Evolutionary conservation across 2,113 vertebrate species (phyloP).

Genomic region (Lepidothrix coronata): DNA sequence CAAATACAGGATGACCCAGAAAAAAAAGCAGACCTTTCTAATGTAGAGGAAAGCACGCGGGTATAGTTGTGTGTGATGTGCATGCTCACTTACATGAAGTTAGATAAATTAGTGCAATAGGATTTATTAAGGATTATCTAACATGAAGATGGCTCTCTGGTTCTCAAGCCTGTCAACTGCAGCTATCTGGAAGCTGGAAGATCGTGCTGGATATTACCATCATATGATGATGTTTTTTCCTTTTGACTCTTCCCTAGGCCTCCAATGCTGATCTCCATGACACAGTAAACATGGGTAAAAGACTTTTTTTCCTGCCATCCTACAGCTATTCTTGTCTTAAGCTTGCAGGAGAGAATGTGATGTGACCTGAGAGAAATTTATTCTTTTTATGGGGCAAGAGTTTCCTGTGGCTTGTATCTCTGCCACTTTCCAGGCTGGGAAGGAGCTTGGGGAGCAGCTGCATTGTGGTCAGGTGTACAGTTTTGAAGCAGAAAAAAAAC

Average conservation of each 20-base stretch:
- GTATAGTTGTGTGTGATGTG: not conserved
- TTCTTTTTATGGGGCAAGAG: not conserved
- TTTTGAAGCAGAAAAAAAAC: not conserved
- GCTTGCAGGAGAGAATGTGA: accelerated
- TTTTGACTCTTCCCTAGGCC: not conserved
- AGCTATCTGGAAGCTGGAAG: not conserved
- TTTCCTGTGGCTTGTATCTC: not conserved
- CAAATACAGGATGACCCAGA: not conserved
- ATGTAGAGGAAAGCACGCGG: not conserved
- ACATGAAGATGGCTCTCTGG: not conserved
- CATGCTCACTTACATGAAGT: not conserved
- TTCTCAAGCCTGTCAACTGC: not conserved
- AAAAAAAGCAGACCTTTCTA: not conserved
- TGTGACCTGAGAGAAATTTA: not conserved
- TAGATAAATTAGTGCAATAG: not conserved
- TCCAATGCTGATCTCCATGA: not conserved
- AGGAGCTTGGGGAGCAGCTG: accelerated
- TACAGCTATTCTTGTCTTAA: not conserved
- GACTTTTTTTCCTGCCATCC: not conserved
- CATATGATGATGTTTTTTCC: not conserved
- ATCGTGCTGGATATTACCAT: not conserved
- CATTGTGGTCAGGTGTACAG: not conserved
- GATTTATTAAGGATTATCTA: not conserved
- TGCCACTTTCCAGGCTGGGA: not conserved
- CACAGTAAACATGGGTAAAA: not conserved